Evolutionary conservation across 2,888 invertebrate species (phyloP).

Genomic region (Subacronicta megacephala): DNA sequence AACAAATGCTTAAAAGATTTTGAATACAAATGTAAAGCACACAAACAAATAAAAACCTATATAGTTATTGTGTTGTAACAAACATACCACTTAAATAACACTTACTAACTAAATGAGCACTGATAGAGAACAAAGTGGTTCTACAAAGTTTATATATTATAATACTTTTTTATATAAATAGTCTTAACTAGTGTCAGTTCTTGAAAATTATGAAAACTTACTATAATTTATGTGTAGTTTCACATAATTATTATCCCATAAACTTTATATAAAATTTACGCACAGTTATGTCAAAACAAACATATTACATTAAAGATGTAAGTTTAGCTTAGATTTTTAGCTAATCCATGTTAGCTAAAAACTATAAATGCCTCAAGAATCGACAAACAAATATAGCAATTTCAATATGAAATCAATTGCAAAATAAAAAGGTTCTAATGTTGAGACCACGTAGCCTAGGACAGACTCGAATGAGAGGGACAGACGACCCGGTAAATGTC

Average conservation of each 20-base stretch:
- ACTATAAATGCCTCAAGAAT: conserved; percentile 22
- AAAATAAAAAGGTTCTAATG: too few relatives aligned
- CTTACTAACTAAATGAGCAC: conserved; percentile 74
- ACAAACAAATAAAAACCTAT: conserved; percentile 21
- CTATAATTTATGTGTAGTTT: not conserved
- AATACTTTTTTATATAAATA: conserved; percentile 28
- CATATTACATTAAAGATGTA: not conserved
- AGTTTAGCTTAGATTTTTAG: too few relatives aligned
- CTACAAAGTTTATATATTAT: conserved; percentile 30
- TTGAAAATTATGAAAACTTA: conserved; percentile 36
- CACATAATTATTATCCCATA: not conserved
- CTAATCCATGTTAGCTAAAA: not conserved
- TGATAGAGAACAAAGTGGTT: conserved; percentile 49
- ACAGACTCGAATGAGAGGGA: too few relatives aligned
- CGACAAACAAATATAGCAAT: not conserved
- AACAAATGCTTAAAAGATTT: conserved; percentile 28
- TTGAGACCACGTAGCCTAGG: too few relatives aligned
- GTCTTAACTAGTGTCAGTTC: conserved; percentile 44
- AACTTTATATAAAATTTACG: not conserved
- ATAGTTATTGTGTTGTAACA: conserved; percentile 40
- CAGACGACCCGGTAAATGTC: too few relatives aligned
- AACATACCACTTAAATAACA: conserved; percentile 53
- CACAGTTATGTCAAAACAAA: not conserved
- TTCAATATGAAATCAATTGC: not conserved
- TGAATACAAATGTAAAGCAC: conserved; percentile 34